phyloP scores from a whole-genome alignment of 92 coral and sea anemone species.

The Epizoanthus rinbou region DNA sequence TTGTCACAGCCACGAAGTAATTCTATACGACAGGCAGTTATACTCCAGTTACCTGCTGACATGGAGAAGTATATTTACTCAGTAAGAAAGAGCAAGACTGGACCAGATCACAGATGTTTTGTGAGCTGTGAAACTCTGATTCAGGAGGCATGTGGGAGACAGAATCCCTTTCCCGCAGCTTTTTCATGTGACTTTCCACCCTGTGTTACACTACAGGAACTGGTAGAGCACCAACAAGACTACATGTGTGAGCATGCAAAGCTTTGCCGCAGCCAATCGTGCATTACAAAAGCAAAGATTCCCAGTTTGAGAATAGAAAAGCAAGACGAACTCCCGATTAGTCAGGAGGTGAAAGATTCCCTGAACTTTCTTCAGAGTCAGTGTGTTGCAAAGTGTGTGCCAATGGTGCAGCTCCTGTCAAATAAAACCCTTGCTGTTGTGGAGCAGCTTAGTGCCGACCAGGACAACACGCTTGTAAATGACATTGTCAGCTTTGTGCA shows the following conservation, averaged over 20 bases:
- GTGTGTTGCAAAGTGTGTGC: conserved; percentile 59
- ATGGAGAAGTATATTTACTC: conserved; percentile 69
- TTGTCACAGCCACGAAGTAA: conserved; percentile 51
- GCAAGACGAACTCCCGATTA: conserved; percentile 52
- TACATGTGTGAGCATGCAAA: conserved; percentile 90
- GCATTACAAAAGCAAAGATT: conserved; percentile 58
- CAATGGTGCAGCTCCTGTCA: conserved; percentile 83
- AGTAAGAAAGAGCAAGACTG: conserved; percentile 76
- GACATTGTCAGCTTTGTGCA: conserved; percentile 81
- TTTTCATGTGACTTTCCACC: conserved; percentile 83
- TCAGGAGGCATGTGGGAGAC: conserved; percentile 27
- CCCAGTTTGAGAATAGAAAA: conserved; percentile 57
- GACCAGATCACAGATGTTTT: conserved; percentile 95
- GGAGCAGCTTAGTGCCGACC: conserved; percentile 68
- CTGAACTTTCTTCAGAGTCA: conserved; percentile 61
- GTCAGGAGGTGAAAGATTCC: conserved; percentile 59
- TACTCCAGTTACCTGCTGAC: conserved; percentile 68
- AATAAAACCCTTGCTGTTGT: conserved; percentile 84
- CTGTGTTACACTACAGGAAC: conserved; percentile 76
- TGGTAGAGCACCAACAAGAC: conserved; percentile 49
- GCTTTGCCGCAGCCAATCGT: conserved; percentile 52
- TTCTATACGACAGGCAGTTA: conserved; percentile 70
- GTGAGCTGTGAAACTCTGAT: conserved; percentile 53
- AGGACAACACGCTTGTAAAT: conserved; percentile 51
- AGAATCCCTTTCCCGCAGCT: conserved; percentile 1